Evolutionary conservation across 2,113 vertebrate genomes (phyloP).

Genomic region (Cavia aperea): DNA sequence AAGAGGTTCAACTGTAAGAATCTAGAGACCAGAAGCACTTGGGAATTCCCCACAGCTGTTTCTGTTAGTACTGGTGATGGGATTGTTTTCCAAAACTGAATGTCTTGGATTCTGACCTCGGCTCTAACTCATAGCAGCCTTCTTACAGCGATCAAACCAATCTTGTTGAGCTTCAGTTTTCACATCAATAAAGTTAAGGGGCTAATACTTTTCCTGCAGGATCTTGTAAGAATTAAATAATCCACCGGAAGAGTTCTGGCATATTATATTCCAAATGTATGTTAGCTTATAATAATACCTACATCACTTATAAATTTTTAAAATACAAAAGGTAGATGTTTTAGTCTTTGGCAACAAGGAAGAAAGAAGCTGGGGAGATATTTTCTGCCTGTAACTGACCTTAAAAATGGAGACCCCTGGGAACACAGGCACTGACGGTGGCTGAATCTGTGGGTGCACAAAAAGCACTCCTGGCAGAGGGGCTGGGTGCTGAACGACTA

Average conservation of each 20-base stretch:
- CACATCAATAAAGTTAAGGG: background rate
- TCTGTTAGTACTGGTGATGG: background rate
- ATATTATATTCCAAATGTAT: background rate
- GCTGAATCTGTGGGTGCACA: too few relatives aligned
- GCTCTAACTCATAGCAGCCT: background rate
- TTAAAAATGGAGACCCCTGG: background rate
- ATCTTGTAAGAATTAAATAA: background rate
- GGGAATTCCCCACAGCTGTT: background rate
- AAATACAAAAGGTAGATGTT: background rate
- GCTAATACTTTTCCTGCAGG: background rate
- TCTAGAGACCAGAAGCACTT: background rate
- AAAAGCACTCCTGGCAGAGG: background rate
- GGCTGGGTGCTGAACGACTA: background rate
- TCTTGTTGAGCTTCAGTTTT: constrained; percentile 22
- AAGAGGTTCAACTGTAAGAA: background rate
- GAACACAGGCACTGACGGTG: background rate
- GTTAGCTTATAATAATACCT: background rate
- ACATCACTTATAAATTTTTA: background rate
- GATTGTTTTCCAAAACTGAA: background rate
- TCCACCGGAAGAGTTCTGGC: background rate
- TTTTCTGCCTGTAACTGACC: background rate
- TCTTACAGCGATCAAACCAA: background rate
- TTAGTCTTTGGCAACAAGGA: background rate
- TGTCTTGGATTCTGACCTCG: background rate
- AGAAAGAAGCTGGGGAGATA: background rate